These are phyloP conservation scores for Mus spretus DNA, from an alignment of 2,797 vertebrate species.

Conservation along the genomic window DNA sequence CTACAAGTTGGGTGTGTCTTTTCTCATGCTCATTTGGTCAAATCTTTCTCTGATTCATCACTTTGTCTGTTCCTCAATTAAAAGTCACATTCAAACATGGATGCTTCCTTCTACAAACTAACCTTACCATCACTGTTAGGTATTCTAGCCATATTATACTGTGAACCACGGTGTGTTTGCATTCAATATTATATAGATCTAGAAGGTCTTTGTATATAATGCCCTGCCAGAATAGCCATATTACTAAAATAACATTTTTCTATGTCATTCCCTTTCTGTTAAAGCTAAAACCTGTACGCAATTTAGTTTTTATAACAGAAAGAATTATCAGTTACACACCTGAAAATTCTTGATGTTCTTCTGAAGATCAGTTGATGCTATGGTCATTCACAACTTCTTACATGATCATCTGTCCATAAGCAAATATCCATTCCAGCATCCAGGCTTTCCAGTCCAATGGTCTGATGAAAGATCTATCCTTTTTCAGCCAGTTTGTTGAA, in stretches of 20 bases:
- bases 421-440: background rate
- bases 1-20: background rate
- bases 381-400: background rate
- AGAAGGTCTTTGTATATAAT: background rate
- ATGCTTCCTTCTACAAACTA: background rate
- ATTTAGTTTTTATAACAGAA: background rate
- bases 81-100: background rate
- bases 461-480: background rate
- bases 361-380: background rate
- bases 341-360: background rate
- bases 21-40: background rate
- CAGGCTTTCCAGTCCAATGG: background rate
- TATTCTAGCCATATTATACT: background rate
- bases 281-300: background rate
- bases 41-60: background rate
- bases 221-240: background rate
- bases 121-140: background rate
- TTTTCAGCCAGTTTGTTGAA: background rate
- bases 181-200: background rate
- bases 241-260: background rate
- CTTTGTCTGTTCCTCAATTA: background rate
- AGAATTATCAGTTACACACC: background rate
- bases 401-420: background rate
- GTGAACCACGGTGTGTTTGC: background rate
- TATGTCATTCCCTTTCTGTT: background rate